Conservation (phyloP, 1,140 invertebrate species). For the Gonioctena quinquepunctata region DNA sequence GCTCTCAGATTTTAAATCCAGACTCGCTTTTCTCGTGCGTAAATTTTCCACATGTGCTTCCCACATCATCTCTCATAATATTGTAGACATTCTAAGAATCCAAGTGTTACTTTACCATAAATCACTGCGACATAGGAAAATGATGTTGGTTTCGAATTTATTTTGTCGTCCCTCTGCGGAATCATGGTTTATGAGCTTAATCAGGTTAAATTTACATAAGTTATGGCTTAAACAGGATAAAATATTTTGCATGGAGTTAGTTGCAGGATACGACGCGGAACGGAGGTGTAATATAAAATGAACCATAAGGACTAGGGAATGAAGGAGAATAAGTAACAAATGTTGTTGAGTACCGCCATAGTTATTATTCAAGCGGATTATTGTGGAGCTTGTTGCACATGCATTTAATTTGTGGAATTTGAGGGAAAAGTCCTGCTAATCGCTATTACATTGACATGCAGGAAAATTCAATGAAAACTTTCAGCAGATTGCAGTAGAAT, state of each 20-base stretch:
- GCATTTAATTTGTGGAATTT: no score
- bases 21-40: background rate
- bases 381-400: no score
- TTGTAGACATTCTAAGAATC: background rate
- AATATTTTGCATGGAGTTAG: background rate
- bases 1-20: background rate
- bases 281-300: no score
- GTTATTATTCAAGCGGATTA: no score
- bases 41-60: slow-evolving; percentile 6
- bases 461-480: no score
- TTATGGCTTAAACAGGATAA: background rate
- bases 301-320: no score
- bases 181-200: background rate
- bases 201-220: background rate
- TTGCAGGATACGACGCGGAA: no score
- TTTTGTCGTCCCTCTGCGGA: background rate
- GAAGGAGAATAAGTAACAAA: no score
- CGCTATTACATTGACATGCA: no score
- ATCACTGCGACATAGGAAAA: background rate
- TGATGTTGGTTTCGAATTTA: background rate
- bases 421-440: no score
- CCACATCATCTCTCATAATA: slow-evolving; percentile 5
- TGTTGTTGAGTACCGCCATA: no score
- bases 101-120: background rate
- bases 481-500: no score